Evolutionary conservation across 2,113 vertebrate species (phyloP).

Genomic region (Myanophis thanlyinensis): DNA sequence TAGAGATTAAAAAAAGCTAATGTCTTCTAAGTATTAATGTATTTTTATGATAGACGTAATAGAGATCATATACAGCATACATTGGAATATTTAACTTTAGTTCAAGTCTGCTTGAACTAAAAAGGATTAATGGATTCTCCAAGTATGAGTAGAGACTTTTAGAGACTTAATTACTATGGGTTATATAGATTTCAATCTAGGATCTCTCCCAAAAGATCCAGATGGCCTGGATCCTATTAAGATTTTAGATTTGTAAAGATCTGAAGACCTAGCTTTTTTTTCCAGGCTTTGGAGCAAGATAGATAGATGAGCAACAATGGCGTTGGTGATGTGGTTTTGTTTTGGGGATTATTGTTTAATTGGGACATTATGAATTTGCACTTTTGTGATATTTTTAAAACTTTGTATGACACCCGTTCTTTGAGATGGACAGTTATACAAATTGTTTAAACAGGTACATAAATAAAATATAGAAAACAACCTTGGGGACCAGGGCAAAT

Average conservation of each 20-base stretch:
- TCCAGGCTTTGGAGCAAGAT: background rate
- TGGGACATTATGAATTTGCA: background rate
- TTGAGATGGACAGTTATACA: background rate
- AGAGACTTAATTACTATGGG: background rate
- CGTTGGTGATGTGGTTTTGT: background rate
- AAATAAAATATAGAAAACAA: background rate
- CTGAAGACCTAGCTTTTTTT: background rate
- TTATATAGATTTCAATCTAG: background rate
- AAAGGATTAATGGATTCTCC: background rate
- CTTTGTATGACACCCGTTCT: background rate
- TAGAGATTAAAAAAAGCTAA: background rate
- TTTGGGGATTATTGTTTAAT: background rate
- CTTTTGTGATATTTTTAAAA: background rate
- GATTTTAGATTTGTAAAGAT: background rate
- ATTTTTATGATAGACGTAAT: background rate
- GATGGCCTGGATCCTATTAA: background rate
- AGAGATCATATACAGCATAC: background rate
- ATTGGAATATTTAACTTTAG: background rate
- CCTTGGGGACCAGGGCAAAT: background rate
- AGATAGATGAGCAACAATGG: background rate
- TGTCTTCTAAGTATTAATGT: background rate
- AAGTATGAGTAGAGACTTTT: background rate
- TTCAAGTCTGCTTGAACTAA: background rate
- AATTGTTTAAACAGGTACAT: background rate
- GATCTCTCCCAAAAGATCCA: background rate